Evolutionary conservation across 1,140 invertebrate genomes (phyloP), one percentile per base, ranked within the genome.

Genomic region (Lutraria rhynchaena): DNA sequence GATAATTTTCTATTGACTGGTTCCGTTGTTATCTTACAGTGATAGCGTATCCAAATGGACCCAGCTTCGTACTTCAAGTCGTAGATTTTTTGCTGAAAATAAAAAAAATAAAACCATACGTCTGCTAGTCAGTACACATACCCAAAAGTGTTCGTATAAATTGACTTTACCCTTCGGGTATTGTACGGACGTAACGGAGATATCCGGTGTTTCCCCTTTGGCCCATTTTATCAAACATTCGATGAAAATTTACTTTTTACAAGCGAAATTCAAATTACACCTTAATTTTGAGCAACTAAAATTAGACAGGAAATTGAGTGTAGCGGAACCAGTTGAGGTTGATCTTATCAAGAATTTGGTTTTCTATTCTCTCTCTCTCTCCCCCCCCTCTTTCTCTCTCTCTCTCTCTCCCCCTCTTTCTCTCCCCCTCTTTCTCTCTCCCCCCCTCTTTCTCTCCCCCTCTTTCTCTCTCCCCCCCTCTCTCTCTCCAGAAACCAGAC

Each of bases 31-130:
- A 77, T 0, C 1, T 44, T n/a, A 33, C 44, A 35, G 44, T 65
- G 60, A 44, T 77, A 67, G 3, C 35, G 41, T 5, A 77, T 49
- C 24, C 27, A 67, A 17, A 77, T 55, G 15, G 49, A n/a, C 13
- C 75, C 75, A 37, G 3, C 60, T 13, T 67, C 75, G 41, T 46
- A 51, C 46, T 77, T 77, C 60, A 77, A 44, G 15, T 67, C 49
- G 49, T 55, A 49, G 1, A 77, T 61, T 24, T 67, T 65, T 77
- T 77, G 74, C 75, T 77, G 63, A 27, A 77, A 77, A 5, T n/a
- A n/a, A n/a, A n/a, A n/a, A n/a, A n/a, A n/a, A n/a, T n/a, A n/a
- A n/a, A n/a, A n/a, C n/a, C n/a, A n/a, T n/a, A n/a, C n/a, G n/a
- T n/a, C n/a, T n/a, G n/a, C n/a, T n/a, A n/a, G n/a, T n/a, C n/a